These are phyloP conservation scores for Gallinago media DNA, from an alignment of 2,113 vertebrate species.

Conservation along the genomic window DNA sequence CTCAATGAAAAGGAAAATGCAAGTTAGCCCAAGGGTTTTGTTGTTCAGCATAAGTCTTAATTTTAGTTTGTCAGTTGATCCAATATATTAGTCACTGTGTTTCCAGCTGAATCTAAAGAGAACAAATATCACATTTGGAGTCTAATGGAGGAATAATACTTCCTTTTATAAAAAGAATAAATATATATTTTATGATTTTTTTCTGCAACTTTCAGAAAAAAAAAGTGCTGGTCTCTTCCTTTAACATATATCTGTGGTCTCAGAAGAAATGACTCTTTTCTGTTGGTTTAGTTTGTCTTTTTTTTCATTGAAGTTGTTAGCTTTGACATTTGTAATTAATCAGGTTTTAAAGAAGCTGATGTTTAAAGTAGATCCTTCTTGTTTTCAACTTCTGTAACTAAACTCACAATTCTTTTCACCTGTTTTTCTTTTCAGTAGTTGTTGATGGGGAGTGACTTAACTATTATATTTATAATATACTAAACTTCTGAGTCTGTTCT, in stretches of 20 bases:
- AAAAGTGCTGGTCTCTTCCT: background rate
- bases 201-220: background rate
- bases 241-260: background rate
- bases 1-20: background rate
- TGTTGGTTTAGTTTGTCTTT: background rate
- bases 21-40: background rate
- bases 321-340: constrained; percentile 24
- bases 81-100: background rate
- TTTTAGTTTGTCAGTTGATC: background rate
- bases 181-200: background rate
- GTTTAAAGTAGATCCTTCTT: background rate
- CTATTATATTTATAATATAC: background rate
- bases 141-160: background rate
- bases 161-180: background rate
- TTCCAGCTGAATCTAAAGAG: background rate
- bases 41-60: background rate
- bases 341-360: background rate
- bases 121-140: background rate
- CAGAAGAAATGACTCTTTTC: background rate
- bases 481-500: background rate
- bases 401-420: background rate
- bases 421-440: background rate
- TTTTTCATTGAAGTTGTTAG: background rate
- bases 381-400: background rate
- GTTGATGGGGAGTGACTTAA: background rate